Evolutionary conservation across 2,113 vertebrate species (phyloP).

Genomic region (Terrapene triunguis): DNA sequence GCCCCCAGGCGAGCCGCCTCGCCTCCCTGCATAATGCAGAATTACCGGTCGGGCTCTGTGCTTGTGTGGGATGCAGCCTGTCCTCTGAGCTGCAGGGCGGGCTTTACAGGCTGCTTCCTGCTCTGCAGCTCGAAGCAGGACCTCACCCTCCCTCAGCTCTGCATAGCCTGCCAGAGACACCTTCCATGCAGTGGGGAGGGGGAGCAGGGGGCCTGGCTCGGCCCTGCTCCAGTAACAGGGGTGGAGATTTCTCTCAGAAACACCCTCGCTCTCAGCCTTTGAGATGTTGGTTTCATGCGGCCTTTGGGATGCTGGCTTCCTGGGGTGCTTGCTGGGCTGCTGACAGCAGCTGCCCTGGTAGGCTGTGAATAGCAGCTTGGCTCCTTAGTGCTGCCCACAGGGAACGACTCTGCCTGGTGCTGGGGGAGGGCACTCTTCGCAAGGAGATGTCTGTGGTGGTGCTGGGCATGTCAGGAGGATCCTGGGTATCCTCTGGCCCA

Average conservation of each 20-base stretch:
- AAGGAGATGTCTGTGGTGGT: background rate
- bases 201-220: background rate
- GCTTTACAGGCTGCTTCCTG: fast-evolving
- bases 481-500: background rate
- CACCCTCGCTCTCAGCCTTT: background rate
- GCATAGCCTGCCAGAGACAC: background rate
- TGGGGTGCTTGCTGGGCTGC: background rate
- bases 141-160: background rate
- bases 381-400: too few species aligned
- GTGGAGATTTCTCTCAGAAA: background rate
- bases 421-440: background rate
- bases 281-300: too few species aligned
- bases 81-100: background rate
- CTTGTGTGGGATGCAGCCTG: background rate
- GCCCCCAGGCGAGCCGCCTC: background rate
- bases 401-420: too few species aligned
- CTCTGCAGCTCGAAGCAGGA: background rate
- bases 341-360: background rate
- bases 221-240: background rate
- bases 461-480: background rate
- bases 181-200: background rate
- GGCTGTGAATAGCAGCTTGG: background rate
- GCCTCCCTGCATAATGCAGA: background rate
- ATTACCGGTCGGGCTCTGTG: background rate
- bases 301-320: background rate